A percentile compares a stretch with the other conserved stretches of the same genome.
Evolutionary conservation across 2,113 vertebrate genomes (phyloP).

Genomic region (Cebus imitator): DNA sequence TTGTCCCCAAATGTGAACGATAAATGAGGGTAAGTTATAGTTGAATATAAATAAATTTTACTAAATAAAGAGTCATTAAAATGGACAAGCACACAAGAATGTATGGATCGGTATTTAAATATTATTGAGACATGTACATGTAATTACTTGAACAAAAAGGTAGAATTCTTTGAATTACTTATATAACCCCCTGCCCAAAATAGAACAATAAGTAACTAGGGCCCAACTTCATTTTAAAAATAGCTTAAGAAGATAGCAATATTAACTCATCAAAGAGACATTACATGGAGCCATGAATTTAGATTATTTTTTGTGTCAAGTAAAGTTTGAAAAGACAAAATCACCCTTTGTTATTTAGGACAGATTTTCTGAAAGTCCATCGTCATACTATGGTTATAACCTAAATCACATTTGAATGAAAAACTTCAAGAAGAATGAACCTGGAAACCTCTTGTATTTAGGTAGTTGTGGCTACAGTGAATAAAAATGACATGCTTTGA

Average conservation of each 20-base stretch:
- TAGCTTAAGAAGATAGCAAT: neutral
- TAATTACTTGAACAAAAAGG: slow-evolving; percentile 21
- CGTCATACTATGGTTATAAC: neutral
- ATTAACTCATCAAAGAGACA: neutral
- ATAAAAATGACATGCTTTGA: slow-evolving; percentile 44
- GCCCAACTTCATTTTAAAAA: neutral
- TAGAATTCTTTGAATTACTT: neutral
- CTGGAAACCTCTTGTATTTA: neutral
- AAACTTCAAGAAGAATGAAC: neutral
- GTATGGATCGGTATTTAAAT: neutral
- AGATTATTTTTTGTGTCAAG: neutral
- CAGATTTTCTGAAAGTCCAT: neutral
- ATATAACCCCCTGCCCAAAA: neutral
- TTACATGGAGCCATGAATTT: neutral
- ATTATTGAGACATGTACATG: neutral
- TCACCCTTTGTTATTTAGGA: neutral
- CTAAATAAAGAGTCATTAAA: slow-evolving; percentile 8
- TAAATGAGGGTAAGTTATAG: neutral
- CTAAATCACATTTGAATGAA: slow-evolving; percentile 31
- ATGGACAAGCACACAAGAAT: neutral
- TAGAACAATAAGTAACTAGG: neutral
- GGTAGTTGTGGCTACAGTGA: neutral
- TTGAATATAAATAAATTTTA: neutral
- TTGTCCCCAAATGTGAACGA: slow-evolving; percentile 8
- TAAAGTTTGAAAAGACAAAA: slow-evolving; percentile 33